phyloP scores from a whole-genome alignment of 2,888 invertebrate genomes.

The Anaspis maculata region DNA sequence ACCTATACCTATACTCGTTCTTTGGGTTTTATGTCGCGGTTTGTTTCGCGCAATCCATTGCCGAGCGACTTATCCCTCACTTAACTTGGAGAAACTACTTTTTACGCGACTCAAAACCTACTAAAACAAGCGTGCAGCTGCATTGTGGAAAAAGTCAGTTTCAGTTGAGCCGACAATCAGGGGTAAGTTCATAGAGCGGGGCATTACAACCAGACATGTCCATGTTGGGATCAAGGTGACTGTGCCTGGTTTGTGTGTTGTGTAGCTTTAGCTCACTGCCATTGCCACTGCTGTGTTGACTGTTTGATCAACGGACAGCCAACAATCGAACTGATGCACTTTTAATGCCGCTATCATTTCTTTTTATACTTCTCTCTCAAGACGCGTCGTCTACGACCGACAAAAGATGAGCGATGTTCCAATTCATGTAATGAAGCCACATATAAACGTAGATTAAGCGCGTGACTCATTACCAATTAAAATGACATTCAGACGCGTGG shows the following conservation, averaged over 20 bases:
- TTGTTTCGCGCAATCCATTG: constrained; percentile 13
- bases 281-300: constrained; percentile 23
- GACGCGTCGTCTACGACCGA: too few species aligned
- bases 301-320: constrained; percentile 19
- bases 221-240: constrained; percentile 35
- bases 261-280: constrained; percentile 19
- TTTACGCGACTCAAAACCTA: constrained; percentile 34
- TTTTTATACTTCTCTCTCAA: not conserved
- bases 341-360: not conserved
- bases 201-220: constrained; percentile 33
- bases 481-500: too few species aligned
- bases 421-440: too few species aligned
- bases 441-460: too few species aligned
- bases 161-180: constrained; percentile 30
- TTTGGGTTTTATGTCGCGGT: not conserved
- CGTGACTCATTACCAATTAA: too few species aligned
- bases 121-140: constrained; percentile 37
- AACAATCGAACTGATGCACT: constrained; percentile 8
- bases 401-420: too few species aligned
- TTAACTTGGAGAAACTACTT: constrained; percentile 39
- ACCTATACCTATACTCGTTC: too few species aligned
- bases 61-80: constrained; percentile 28
- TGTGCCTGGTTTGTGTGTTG: constrained; percentile 5
- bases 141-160: constrained; percentile 39
- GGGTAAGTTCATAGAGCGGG: constrained; percentile 36